Evolutionary conservation across 2,888 invertebrate genomes (phyloP).

Genomic region (Formica aserva): DNA sequence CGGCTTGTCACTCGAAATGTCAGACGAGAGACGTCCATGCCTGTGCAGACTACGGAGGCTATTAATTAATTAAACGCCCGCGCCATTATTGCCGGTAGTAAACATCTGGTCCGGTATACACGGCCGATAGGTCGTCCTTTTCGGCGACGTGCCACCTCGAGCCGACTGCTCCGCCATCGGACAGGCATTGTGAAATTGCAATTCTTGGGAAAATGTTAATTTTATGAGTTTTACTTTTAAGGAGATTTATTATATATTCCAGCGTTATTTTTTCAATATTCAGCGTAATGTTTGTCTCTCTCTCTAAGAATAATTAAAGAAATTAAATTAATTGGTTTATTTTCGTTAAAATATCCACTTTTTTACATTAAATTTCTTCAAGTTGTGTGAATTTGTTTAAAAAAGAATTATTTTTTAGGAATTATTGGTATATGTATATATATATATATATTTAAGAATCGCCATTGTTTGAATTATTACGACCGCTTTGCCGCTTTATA

Average conservation of each 20-base stretch:
- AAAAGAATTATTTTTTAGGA: neutral
- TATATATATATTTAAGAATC: neutral
- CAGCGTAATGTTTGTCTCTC: neutral
- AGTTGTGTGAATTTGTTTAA: neutral
- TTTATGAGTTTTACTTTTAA: neutral
- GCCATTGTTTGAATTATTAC: neutral
- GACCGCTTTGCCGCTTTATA: neutral
- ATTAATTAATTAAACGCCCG: slow-evolving; percentile 84
- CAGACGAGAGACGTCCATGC: slow-evolving; percentile 80
- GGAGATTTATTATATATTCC: neutral
- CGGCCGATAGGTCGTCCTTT: slow-evolving; percentile 59
- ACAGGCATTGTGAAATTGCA: slow-evolving; percentile 32
- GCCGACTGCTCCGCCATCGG: slow-evolving; percentile 19
- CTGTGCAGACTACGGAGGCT: slow-evolving; percentile 76
- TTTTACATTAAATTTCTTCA: neutral
- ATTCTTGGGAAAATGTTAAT: neutral
- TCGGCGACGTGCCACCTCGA: slow-evolving; percentile 54
- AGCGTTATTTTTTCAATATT: neutral
- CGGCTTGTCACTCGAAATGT: slow-evolving; percentile 85
- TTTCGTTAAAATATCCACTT: neutral
- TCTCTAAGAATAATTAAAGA: neutral
- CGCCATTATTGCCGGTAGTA: slow-evolving; percentile 69
- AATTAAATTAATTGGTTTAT: neutral
- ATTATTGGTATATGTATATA: neutral
- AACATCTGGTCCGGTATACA: slow-evolving; percentile 63